Conservation (phyloP, 1,140 invertebrate species). For the Zaprionus africanus region DNA sequence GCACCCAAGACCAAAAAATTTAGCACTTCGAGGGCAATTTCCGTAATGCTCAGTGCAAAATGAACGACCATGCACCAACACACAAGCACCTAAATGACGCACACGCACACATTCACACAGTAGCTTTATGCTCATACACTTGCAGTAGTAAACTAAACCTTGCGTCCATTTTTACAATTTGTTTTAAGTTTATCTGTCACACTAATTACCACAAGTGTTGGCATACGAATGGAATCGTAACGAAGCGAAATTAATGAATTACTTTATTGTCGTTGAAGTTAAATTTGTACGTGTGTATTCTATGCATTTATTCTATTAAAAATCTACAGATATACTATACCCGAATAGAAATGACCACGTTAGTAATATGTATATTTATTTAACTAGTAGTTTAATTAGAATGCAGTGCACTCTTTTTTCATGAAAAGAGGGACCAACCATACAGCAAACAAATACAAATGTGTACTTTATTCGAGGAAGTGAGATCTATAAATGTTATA, state of each 20-base stretch:
- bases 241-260: slow-evolving; percentile 63
- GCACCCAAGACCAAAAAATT: slow-evolving; percentile 49
- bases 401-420: slow-evolving; percentile 76
- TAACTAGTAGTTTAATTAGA: slow-evolving; percentile 60
- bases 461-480: slow-evolving; percentile 77
- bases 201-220: slow-evolving; percentile 67
- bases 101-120: slow-evolving; percentile 13
- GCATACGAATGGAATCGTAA: slow-evolving; percentile 39
- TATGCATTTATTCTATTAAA: slow-evolving; percentile 75
- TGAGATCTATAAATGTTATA: slow-evolving; percentile 75
- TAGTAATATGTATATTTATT: slow-evolving; percentile 46
- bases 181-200: slow-evolving; percentile 51
- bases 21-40: slow-evolving; percentile 34
- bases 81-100: slow-evolving; percentile 29
- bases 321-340: slow-evolving; percentile 56
- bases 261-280: slow-evolving; percentile 63
- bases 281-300: slow-evolving; percentile 46
- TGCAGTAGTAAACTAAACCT: slow-evolving; percentile 42
- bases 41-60: slow-evolving; percentile 48
- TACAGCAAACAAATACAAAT: slow-evolving; percentile 64
- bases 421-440: slow-evolving; percentile 77
- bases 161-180: slow-evolving; percentile 74
- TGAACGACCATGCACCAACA: slow-evolving; percentile 41
- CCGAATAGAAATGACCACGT: slow-evolving; percentile 70
- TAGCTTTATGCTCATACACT: slow-evolving; percentile 10